Base-by-base conservation (phyloP, 92 coral and sea anemone genomes). In the Nematostella vectensis region DNA sequence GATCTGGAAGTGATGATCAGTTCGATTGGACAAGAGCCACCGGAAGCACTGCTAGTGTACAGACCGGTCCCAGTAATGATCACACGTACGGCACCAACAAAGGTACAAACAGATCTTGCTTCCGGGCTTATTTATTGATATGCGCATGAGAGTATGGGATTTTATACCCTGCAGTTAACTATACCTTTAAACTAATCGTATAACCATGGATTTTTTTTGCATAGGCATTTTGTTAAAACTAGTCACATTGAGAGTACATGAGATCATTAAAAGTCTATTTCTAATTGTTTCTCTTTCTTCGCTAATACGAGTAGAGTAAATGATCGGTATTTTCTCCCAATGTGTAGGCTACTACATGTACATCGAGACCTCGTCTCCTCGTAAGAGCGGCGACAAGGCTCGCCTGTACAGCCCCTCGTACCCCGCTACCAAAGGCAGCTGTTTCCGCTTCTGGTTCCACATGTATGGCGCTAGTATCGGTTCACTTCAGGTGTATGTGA, bases 391-490 rank as follows among this genome's bases (percentile, higher is more conserved):
- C 12, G 82, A 83, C 16, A 88, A 76, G 36, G 96, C 96, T 8
- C 82, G 79, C 43, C 23, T 83, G 11, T 27, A 19, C 8, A 88
- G 96, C 28, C 81, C 94, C 28, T 26, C 20, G 11, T 60, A 88
- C 45, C n/a, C 71, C 11, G 43, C 88, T 18, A 69, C 77, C 22
- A 57, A 70, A 13, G 96, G 88, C 58, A 76, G 65, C 52, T 88
- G 96, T 63, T 88, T 83, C 70, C 80, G 58, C 47, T 80, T 88
- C 58, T 88, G 96, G 96, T 88, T 83, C 31, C 96, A 88, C 74
- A 88, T 88, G 96, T 83, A 79, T 56, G 96, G 96, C 22, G 57
- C 19, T 19, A 67, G 71, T 54, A 81, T 88, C 30, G 88, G 83
- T 22, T 54, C 76, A 21, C 67, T 88, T 0, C 83, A 79, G 28